These are phyloP conservation scores for Phaetusa simplex DNA, from an alignment of 2,113 vertebrate species.

Conservation along the genomic window DNA sequence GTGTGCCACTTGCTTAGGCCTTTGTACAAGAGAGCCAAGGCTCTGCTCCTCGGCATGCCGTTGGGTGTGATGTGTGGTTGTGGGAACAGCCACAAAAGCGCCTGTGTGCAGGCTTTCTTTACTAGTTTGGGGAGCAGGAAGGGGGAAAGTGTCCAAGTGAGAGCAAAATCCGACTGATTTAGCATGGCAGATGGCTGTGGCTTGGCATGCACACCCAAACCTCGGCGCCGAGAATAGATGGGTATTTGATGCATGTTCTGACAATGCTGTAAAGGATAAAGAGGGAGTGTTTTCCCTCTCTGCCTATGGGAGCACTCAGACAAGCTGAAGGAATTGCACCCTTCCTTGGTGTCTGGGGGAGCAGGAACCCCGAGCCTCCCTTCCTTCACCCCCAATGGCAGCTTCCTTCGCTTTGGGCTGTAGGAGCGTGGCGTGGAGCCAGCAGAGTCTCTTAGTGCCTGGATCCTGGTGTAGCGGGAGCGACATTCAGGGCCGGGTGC, in stretches of 20 bases:
- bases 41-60: background rate
- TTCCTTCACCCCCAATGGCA: background rate
- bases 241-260: background rate
- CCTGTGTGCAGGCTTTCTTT: background rate
- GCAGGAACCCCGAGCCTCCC: background rate
- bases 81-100: background rate
- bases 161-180: background rate
- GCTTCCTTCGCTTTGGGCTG: background rate
- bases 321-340: background rate
- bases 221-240: background rate
- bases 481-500: rapidly evolving
- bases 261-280: background rate
- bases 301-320: background rate
- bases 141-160: background rate
- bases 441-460: background rate
- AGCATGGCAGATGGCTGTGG: slow-evolving; percentile 40
- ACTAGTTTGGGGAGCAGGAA: background rate
- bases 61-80: background rate
- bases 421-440: background rate
- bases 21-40: background rate
- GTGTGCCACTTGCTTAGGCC: background rate
- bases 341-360: background rate
- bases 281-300: background rate
- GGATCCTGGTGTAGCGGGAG: background rate
- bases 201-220: background rate